Evolutionary conservation across 2,888 invertebrate species (phyloP), one percentile per base, ranked within the genome.

Genomic region (Nipponacmea schrenckii): DNA sequence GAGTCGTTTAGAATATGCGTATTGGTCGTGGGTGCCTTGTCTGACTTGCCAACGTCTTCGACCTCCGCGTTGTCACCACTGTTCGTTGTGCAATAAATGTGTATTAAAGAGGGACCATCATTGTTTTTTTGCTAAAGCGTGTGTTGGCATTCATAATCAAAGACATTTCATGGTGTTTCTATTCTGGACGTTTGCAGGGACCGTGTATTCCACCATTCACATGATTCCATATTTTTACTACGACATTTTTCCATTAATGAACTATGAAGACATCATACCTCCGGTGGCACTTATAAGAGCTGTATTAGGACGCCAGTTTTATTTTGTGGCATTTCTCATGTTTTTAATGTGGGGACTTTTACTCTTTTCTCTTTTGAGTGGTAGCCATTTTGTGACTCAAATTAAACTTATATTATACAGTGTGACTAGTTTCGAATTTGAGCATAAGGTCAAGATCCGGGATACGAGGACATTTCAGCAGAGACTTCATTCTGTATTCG

Each of bases 71-170:
- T 82, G 86, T 39, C 86, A 86, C 71, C 87, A 87, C 76, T 87
- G 87, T 69, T 76, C 78, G 0, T 50, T 85, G 15, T 87, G 87
- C 68, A 74, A 79, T 26, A 74, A 66, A 17, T 87, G 87, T 72
- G 80, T 87, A 7, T 80, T 87, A 44, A 86, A 86, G 73, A 73
- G 87, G 3, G 87, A 87, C 78, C 87, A 87, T 73, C 87, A 87
- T 74, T 87, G 87, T 70, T 86, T 83, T 76, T 83, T 87, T 71
- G 79, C 85, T 2, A 81, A 84, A 12, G 74, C 80, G 15, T 87
- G 87, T 72, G 76, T 87, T 20, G 87, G 87, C 0, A 79, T 81
- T 68, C 73, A 79, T 64, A 87, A 87, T 76, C 82, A 83, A 50
- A 79, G 86, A 26, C 81, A 85, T 76, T 87, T 86, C 68, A 71